A percentile compares a stretch with the other conserved stretches of the same genome.
phyloP scores from a whole-genome alignment of 1,140 invertebrate species.

The Plodia interpunctella region DNA sequence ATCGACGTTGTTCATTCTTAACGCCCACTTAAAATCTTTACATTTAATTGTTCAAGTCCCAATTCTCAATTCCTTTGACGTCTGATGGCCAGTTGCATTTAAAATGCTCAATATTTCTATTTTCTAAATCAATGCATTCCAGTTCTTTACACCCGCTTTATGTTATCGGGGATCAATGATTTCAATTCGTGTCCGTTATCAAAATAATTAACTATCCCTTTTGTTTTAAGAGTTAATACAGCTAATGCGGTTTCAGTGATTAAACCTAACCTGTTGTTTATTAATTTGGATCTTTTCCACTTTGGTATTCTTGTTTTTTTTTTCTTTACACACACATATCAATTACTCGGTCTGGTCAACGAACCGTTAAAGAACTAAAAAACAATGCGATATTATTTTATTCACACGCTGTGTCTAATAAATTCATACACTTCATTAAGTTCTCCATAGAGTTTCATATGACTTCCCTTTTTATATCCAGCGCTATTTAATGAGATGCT shows the following conservation, averaged over 20 bases:
- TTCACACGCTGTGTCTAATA: constrained; percentile 1
- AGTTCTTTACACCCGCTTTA: background rate
- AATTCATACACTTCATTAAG: background rate
- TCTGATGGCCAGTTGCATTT: background rate
- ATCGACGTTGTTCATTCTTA: constrained; percentile 18
- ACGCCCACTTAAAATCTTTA: constrained; percentile 9
- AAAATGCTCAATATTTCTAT: too few species aligned
- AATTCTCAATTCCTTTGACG: background rate
- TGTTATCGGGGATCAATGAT: constrained; percentile 13
- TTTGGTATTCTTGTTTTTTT: too few species aligned
- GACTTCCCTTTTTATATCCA: too few species aligned
- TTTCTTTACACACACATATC: background rate
- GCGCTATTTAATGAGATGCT: too few species aligned
- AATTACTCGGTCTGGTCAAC: background rate
- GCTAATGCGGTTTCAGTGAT: too few species aligned
- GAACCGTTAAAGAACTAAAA: constrained; percentile 1
- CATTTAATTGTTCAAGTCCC: background rate
- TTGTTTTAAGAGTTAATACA: too few species aligned
- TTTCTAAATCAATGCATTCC: too few species aligned
- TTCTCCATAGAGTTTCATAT: too few species aligned
- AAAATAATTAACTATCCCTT: too few species aligned
- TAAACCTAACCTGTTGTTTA: background rate
- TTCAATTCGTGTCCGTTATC: too few species aligned
- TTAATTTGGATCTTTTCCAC: background rate
- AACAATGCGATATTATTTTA: background rate